A percentile compares a stretch with the other conserved stretches of the same genome.
Conservation (phyloP, 2,113 vertebrate species). For the Pandion haliaetus region DNA sequence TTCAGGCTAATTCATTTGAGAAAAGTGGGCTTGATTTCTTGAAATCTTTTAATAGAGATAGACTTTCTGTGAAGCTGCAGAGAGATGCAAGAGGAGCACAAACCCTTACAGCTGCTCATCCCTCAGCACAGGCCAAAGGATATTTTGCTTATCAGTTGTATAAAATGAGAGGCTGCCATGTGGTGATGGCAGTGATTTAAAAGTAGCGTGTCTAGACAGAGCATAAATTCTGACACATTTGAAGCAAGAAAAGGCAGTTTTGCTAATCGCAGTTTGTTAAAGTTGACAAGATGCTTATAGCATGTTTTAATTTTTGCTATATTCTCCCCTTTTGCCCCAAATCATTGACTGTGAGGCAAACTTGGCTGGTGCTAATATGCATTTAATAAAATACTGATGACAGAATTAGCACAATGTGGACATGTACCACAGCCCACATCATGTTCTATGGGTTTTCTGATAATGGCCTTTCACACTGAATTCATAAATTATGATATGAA, state of each 20-base stretch:
- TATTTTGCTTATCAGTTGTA: not conserved
- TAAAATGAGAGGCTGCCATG: not conserved
- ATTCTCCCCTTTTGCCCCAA: not conserved
- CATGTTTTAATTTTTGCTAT: not conserved
- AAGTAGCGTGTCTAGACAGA: not conserved
- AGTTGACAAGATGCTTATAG: not conserved
- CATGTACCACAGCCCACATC: not conserved
- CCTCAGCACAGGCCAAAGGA: not conserved
- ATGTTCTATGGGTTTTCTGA: not conserved
- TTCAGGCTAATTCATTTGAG: not conserved
- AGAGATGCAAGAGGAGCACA: not conserved
- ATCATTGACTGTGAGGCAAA: not conserved
- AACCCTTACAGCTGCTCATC: not conserved
- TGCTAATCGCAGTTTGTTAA: not conserved
- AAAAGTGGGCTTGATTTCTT: not conserved
- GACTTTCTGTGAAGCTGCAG: not conserved
- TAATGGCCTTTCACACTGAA: not conserved
- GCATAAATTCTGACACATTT: not conserved
- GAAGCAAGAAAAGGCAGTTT: not conserved
- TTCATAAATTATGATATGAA: not conserved
- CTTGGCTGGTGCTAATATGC: not conserved
- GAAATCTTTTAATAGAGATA: not conserved
- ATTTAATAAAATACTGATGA: not conserved
- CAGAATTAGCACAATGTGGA: not conserved
- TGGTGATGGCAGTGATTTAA: not conserved